Base-by-base conservation (phyloP, 1,140 invertebrate genomes). In the Sycophaga agraensis region DNA sequence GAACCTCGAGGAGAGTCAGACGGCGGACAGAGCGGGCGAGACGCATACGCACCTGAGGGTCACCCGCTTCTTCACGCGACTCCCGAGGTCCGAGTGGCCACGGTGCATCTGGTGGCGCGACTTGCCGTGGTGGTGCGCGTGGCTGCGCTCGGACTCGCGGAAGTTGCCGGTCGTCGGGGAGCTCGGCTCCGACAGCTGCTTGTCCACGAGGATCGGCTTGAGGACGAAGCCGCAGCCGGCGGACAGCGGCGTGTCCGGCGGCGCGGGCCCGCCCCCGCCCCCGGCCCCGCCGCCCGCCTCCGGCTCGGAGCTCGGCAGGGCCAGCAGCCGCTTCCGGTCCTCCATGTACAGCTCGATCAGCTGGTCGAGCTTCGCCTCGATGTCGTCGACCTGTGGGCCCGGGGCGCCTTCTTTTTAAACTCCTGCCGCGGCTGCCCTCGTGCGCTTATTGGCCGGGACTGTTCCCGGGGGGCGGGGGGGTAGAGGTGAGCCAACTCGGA, bases 271-370 rank as follows among this genome's bases (percentile, higher is more conserved):
- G 63, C 59, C 57, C 63, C 59, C 58, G 45, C 61, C 64, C 8
- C 49, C 49, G 12, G 61, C 62, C 48, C 59, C 50, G 24, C 49
- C 46, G 12, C 21, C 16, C 19, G 21, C 11, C 26, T 67, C 64
- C 4, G 64, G n/a, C 16, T 69, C 70, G 24, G 70, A 68, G 63
- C 81, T 73, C 48, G 83, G 82, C 66, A 86, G 76, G 62, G 82
- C 73, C 70, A 83, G 69, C 66, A 88, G 77, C 66, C 84, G 81
- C 76, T 90, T 88, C 71, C 93, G 84, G 79, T 96, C 93, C 78
- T 95, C 92, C 84, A 93, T 87, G 76, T 96, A 95, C 81, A 96
- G 85, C 74, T 97, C 94, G 73, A 97, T 87, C 70, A 97, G 85
- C 78, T 95, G 88, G 81, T 97, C 93, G 73, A 97, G 83, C 84